These are phyloP conservation scores for Morus bassanus DNA, from an alignment of 2,797 vertebrate species.

Conservation along the genomic window DNA sequence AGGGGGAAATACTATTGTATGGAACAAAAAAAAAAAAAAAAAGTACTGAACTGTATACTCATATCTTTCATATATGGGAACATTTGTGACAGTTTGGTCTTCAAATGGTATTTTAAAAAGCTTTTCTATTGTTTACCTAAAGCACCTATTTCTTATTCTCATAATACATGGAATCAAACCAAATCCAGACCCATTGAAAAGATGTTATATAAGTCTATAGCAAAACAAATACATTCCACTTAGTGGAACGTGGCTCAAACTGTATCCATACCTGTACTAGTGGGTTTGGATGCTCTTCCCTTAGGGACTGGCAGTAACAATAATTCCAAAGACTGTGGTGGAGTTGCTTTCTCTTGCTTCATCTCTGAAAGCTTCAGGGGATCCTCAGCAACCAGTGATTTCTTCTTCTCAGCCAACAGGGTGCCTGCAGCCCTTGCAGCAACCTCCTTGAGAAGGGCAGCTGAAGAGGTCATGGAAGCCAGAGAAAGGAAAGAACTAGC, in stretches of 20 bases:
- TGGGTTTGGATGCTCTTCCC: conserved; percentile 87
- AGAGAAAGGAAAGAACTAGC: conserved; percentile 94
- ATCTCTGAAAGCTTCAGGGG: conserved; percentile 88
- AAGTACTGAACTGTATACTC: neutral
- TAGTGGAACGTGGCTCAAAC: neutral
- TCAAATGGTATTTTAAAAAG: conserved; percentile 34
- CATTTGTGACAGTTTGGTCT: conserved; percentile 41
- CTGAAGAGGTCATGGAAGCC: conserved; percentile 97
- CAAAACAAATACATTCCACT: neutral
- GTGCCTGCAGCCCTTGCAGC: conserved; percentile 95
- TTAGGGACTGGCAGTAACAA: conserved; percentile 91
- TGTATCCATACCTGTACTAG: conserved; percentile 84
- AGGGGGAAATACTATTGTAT: conserved; percentile 33
- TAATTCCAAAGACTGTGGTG: conserved; percentile 87
- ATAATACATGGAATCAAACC: neutral
- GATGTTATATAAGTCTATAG: neutral
- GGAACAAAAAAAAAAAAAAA: neutral
- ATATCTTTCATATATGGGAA: conserved; percentile 46
- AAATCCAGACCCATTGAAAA: neutral
- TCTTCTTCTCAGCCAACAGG: conserved; percentile 92
- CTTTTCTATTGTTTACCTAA: conserved; percentile 16
- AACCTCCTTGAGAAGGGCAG: conserved; percentile 98
- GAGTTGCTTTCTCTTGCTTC: conserved; percentile 88
- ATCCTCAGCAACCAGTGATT: conserved; percentile 85
- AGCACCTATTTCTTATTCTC: conserved; percentile 26